Conservation (phyloP, 2,888 invertebrate genomes). For the Alloscopus bannaensis region DNA sequence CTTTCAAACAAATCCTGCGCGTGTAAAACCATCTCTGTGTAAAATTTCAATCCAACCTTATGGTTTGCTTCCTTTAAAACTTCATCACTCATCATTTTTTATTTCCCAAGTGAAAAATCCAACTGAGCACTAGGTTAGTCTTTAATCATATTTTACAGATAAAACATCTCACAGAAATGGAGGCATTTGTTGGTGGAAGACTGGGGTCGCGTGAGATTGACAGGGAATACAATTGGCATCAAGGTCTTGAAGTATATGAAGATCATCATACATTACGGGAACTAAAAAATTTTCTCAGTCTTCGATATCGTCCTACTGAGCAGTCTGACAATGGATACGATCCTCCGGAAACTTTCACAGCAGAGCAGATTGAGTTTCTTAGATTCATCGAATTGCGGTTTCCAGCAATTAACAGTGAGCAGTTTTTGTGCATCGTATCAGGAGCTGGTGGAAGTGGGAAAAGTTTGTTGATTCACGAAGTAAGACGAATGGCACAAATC, state of each 20-base stretch:
- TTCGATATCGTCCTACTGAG: too few species aligned
- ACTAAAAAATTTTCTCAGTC: background rate
- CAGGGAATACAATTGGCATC: background rate
- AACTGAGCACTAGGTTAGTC: too few species aligned
- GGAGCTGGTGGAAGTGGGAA: background rate
- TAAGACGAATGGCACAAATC: background rate
- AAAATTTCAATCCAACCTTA: too few species aligned
- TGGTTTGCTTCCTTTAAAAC: too few species aligned
- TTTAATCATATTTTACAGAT: too few species aligned
- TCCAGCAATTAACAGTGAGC: background rate
- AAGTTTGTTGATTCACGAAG: background rate
- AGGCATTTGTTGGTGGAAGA: background rate
- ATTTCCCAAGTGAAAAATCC: too few species aligned
- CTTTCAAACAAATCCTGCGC: too few species aligned
- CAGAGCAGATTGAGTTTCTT: background rate
- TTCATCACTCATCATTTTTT: too few species aligned
- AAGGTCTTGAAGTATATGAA: background rate
- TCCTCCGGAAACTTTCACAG: background rate
- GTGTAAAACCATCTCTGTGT: too few species aligned
- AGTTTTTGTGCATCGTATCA: background rate
- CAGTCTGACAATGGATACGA: background rate
- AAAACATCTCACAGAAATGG: too few species aligned
- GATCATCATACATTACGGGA: background rate
- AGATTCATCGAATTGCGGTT: background rate
- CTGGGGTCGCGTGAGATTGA: background rate